Base-by-base conservation (phyloP, 2,888 invertebrate genomes). In the Cheilosia soror region DNA sequence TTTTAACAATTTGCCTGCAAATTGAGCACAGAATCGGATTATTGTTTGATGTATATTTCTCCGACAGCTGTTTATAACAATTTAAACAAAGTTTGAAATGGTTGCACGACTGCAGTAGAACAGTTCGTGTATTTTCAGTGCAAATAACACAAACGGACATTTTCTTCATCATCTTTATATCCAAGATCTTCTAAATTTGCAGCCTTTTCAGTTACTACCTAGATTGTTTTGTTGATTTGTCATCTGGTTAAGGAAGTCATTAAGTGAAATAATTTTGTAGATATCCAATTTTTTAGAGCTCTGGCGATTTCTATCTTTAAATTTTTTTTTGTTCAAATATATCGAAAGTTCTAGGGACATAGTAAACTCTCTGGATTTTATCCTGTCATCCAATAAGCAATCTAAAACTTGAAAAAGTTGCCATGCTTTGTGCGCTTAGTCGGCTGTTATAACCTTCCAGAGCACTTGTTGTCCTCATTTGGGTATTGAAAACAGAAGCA, bases 231-330 rank as follows among this genome's bases (percentile, higher is more conserved):
- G 40, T 66, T 53, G 66, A 66, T 66, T 66, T 27, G 42, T 68
- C 55, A 55, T 55, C 66, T 68, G 55, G 66, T 68, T 68, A 68
- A 68, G 55, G 66, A 68, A 68, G 29, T 68, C 66, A 55, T 42
- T 37, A 15, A 65, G n/a, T 51, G 29, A 68, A 68, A 68, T 55
- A 55, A 55, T 55, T 31, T 55, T 42, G n/a, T 25, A n/a, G n/a
- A n/a, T 51, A 6, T 40, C 33, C 13, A 20, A 1, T 53, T 51
- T 51, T 65, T 11, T 33, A 62, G 49, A 63, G 49, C 63, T 37
- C 20, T 15, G 37, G 5, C 40, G 13, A 2, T 7, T 60, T 60
- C 27, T 44, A 44, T 63, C 49, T 63, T 66, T 27, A 53, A 40
- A 27, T 1, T 66, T 66, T 40, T 53, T 51, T 66, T 53, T 15